These are phyloP conservation scores for Lichenostomus cassidix DNA, from an alignment of 2,113 vertebrate genomes.

Conservation along the genomic window DNA sequence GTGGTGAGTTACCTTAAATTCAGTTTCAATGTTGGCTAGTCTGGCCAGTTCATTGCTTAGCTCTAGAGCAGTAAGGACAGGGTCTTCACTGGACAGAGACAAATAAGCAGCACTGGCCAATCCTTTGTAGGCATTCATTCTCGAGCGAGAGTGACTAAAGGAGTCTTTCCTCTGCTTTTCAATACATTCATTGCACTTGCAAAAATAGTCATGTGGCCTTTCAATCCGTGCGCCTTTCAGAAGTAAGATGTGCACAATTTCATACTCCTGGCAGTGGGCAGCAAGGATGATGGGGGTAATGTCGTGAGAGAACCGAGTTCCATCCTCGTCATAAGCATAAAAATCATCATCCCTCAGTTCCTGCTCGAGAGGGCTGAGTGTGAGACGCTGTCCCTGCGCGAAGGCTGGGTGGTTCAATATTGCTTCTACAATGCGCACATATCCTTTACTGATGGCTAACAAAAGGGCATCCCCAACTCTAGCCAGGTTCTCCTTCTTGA, in stretches of 20 bases:
- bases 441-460: slow-evolving; percentile 94
- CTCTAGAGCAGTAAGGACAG: slow-evolving; percentile 92
- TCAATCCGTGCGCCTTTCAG: slow-evolving; percentile 93
- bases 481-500: slow-evolving; percentile 92
- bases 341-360: slow-evolving; percentile 93
- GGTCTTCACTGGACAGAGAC: slow-evolving; percentile 94
- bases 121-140: slow-evolving; percentile 97
- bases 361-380: slow-evolving; percentile 90
- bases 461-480: slow-evolving; percentile 91
- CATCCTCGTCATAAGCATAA: slow-evolving; percentile 94
- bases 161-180: slow-evolving; percentile 93
- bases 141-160: slow-evolving; percentile 94
- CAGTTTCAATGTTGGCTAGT: slow-evolving; percentile 97
- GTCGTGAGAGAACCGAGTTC: slow-evolving; percentile 95
- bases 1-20: slow-evolving; percentile 91
- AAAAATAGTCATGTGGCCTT: slow-evolving; percentile 95
- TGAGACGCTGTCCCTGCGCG: slow-evolving; percentile 85
- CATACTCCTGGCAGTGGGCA: slow-evolving; percentile 95
- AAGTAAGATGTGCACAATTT: slow-evolving; percentile 94
- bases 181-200: slow-evolving; percentile 88
- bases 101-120: slow-evolving; percentile 94
- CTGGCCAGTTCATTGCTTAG: slow-evolving; percentile 96
- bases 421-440: slow-evolving; percentile 94
- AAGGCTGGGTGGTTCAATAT: slow-evolving; percentile 92
- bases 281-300: slow-evolving; percentile 93